Percentiles rank a stretch among this genome's conserved stretches.
phyloP scores from a whole-genome alignment of 1,140 invertebrate species.

The Penaeus indicus region DNA sequence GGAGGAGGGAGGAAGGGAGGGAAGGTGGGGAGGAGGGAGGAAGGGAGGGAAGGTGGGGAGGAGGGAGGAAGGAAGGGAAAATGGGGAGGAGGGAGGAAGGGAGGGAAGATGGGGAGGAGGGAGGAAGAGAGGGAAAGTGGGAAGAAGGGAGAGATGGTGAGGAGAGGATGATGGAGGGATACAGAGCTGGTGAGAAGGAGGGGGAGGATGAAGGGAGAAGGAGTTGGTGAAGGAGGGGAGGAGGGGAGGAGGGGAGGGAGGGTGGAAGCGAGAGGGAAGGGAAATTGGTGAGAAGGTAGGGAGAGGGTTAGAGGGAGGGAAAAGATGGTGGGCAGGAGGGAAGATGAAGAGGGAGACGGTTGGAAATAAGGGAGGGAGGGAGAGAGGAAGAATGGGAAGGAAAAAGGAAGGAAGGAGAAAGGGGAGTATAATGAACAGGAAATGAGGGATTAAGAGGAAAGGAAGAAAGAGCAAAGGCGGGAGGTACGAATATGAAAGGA shows the following conservation, averaged over 20 bases:
- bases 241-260: background rate
- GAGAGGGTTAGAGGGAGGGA: background rate
- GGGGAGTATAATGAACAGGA: background rate
- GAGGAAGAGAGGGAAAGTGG: background rate
- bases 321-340: background rate
- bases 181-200: background rate
- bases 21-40: background rate
- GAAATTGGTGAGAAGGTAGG: background rate
- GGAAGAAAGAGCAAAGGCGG: background rate
- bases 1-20: background rate
- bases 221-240: background rate
- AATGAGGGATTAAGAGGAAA: background rate
- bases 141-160: background rate
- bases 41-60: background rate
- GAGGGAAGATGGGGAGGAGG: too few species aligned
- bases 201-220: background rate
- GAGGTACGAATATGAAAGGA: background rate
- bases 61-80: background rate
- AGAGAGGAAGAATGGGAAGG: background rate
- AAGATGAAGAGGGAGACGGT: background rate
- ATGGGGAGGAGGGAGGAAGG: too few species aligned
- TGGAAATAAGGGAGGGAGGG: too few species aligned
- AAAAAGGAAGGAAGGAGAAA: background rate
- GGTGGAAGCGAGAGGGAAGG: background rate
- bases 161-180: too few species aligned